phyloP scores from a whole-genome alignment of 2,797 vertebrate species.

The Amniataba percoides region DNA sequence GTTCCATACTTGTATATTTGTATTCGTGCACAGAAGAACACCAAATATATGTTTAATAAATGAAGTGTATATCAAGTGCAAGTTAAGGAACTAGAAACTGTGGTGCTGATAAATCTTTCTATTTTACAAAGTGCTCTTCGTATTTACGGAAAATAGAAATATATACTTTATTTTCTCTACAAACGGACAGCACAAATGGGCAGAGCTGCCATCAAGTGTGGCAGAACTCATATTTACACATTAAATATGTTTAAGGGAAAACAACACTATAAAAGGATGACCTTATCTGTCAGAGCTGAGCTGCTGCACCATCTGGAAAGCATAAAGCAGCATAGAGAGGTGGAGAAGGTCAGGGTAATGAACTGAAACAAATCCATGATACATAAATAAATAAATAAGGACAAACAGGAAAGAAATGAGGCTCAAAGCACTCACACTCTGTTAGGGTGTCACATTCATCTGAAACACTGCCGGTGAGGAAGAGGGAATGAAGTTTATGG shows the following conservation, averaged over 20 bases:
- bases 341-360: conserved; percentile 44
- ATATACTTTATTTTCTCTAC: neutral
- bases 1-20: neutral
- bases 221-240: conserved; percentile 7
- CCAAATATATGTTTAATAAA: neutral
- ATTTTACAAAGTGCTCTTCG: neutral
- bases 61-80: neutral
- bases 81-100: neutral
- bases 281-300: conserved; percentile 22
- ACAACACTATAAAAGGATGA: neutral
- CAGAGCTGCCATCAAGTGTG: neutral
- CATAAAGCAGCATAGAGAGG: conserved; percentile 20
- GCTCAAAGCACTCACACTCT: neutral
- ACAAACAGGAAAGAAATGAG: neutral
- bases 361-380: conserved; percentile 42
- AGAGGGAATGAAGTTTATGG: neutral
- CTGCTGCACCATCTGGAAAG: conserved; percentile 42
- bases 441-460: conserved; percentile 7
- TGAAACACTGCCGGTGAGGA: conserved; percentile 7
- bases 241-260: conserved; percentile 14
- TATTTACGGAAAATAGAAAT: neutral
- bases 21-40: neutral
- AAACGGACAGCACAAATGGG: conserved; percentile 3
- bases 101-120: neutral
- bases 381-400: conserved; percentile 11